A percentile compares a stretch with the other conserved stretches of the same genome.
phyloP scores from a whole-genome alignment of 2,113 vertebrate genomes.

The Dromiciops gliroides region DNA sequence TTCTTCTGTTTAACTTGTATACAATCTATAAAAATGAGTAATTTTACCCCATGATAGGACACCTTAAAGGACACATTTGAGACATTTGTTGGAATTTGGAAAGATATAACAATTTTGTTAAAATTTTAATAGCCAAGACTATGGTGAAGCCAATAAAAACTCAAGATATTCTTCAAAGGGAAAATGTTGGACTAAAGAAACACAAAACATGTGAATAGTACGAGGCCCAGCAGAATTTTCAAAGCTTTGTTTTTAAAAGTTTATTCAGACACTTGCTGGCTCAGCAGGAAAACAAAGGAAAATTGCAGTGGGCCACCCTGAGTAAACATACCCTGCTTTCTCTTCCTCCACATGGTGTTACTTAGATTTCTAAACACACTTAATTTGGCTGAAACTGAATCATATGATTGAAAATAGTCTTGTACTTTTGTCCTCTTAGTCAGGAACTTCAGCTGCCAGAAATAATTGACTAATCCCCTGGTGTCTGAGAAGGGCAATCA shows the following conservation, averaged over 20 bases:
- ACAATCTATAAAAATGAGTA: background rate
- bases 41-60: background rate
- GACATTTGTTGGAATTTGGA: slow-evolving; percentile 46
- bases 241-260: slow-evolving; percentile 71
- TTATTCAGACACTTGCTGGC: slow-evolving; percentile 73
- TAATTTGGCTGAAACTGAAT: slow-evolving; percentile 33
- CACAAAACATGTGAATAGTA: slow-evolving; percentile 18
- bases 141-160: slow-evolving; percentile 42
- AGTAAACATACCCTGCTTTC: slow-evolving; percentile 71
- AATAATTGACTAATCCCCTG: background rate
- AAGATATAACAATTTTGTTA: slow-evolving; percentile 38
- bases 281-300: slow-evolving; percentile 77
- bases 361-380: slow-evolving; percentile 57
- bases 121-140: slow-evolving; percentile 41
- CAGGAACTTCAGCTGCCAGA: background rate
- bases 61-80: slow-evolving; percentile 41
- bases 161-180: slow-evolving; percentile 49
- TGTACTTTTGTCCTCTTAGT: background rate
- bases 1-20: background rate
- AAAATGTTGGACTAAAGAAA: slow-evolving; percentile 40
- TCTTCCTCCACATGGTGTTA: slow-evolving; percentile 71
- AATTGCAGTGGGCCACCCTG: slow-evolving; percentile 60
- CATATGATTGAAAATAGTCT: slow-evolving; percentile 36
- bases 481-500: background rate
- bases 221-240: slow-evolving; percentile 52